Evolutionary conservation across 2,888 invertebrate genomes (phyloP).

Genomic region (Tyria jacobaeae): DNA sequence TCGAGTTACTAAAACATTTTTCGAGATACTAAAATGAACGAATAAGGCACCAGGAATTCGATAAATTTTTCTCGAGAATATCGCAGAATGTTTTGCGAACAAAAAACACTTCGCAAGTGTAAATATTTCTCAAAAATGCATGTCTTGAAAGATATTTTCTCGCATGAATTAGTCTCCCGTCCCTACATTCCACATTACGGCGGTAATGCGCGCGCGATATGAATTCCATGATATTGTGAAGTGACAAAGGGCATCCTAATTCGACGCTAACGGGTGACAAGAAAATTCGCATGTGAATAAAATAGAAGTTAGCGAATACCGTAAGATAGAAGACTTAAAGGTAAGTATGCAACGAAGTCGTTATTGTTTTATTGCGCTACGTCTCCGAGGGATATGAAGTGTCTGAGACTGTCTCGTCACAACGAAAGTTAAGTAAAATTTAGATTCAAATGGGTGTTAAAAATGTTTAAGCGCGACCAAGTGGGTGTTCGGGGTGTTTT

Average conservation of each 20-base stretch:
- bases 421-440: conserved; percentile 70
- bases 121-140: conserved; percentile 64
- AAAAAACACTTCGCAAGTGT: conserved; percentile 45
- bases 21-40: conserved; percentile 53
- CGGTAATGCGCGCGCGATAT: conserved; percentile 56
- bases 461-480: conserved; percentile 65
- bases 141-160: conserved; percentile 70
- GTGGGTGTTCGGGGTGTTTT: conserved; percentile 67
- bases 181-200: conserved; percentile 70
- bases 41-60: conserved; percentile 47
- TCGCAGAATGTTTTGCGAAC: conserved; percentile 48
- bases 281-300: conserved; percentile 36
- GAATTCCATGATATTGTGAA: conserved; percentile 59
- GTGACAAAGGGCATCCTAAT: conserved; percentile 66
- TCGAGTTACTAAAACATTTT: conserved; percentile 67
- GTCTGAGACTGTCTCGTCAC: conserved; percentile 60
- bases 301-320: conserved; percentile 23
- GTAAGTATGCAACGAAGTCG: conserved; percentile 58
- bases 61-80: conserved; percentile 56
- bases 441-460: conserved; percentile 77
- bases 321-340: conserved; percentile 32
- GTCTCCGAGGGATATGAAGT: conserved; percentile 64
- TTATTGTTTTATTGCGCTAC: conserved; percentile 69
- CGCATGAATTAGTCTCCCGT: conserved; percentile 77
- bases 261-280: conserved; percentile 52